Evolutionary conservation across 2,797 vertebrate species (phyloP), one percentile per base, ranked within the genome.

Genomic region (Erethizon dorsatum): DNA sequence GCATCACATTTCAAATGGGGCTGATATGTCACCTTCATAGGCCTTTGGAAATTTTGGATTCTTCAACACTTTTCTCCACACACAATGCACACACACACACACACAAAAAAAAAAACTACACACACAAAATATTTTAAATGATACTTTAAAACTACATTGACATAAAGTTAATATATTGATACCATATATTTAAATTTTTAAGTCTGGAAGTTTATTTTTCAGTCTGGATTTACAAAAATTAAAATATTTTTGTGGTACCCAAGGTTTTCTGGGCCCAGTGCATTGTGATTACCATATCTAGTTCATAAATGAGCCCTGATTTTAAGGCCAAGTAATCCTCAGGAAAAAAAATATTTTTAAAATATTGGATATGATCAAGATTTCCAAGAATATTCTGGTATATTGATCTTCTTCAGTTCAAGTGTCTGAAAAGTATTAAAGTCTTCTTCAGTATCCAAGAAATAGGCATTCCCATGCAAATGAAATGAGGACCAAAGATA

Each of bases 141-240:
- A 26, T 83, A 90, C n/a, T 85, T 75, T 94, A 50, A 50, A 47
- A 41, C 9, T n/a, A 1, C 6, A 37, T 47, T 93, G 20, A 4
- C 33, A 59, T 47, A 65, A 88, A 90, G 4, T 73, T 79, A 12
- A 28, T 67, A 78, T 85, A 59, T 84, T 88, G 11, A 33, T 79
- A 85, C 7, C 84, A 54, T 22, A 45, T 79, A 83, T 54, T 24
- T 37, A 87, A 85, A 75, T 2, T 14, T 50, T 45, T 59, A 50
- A 31, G 75, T 11, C 61, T 84, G 12, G 47, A 95, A 45, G 6
- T 26, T 79, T 18, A 59, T 6, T 54, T 54, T 77, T 88, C 45
- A n/a, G 87, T 22, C 56, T 83, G 8, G 91, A 73, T 92, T 90
- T 73, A 79, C 88, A 89, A 22, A 45, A 75, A 65, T 33, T 89